Evolutionary conservation across 2,113 vertebrate genomes (phyloP), one percentile per base, ranked within the genome.

Genomic region (Strix aluco): DNA sequence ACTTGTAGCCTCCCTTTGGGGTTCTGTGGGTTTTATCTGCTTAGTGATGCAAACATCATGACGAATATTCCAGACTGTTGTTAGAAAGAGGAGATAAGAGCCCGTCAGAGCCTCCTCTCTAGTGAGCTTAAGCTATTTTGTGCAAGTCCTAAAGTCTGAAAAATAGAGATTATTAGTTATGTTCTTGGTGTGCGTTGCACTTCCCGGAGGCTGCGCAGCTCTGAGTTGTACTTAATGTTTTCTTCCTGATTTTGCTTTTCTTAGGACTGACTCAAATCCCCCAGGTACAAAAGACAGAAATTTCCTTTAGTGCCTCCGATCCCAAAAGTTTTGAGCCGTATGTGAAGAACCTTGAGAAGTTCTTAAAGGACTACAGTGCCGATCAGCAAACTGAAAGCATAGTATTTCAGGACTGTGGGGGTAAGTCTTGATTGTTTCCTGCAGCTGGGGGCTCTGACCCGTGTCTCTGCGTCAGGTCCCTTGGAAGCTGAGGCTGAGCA

Each of bases 251-350:
- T 49, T 63, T 95, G 46, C 79, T 57, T 83, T 79, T 74, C 49
- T 44, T 88, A 98, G 98, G 98, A 95, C 57, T 98, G 81, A 97
- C 98, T 55, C 98, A 98, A 93, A 2, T 98, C 22, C 98, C 98
- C 55, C 98, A 97, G 92, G 98, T 98, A 74, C 92, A 98, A 79
- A 98, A 98, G 97, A 98, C 98, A 13, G 99, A 99, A 96, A 98
- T 99, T 75, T 13, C 96, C 77, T 99, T 98, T 96, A 95, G 13
- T 4, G 14, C 89, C 22, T 51, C 12, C 0, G 94, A 99, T 0
- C 0, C 34, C 3, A 22, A 3, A 2, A 69, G 72, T 44, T 99
- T 96, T 6, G 44, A 81, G 0, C 59, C 78, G 0, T 99, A 99
- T 6, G 63, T 97, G 29, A 17, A 23, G 1, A 97, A 88, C 93